Percentiles rank a stretch among this genome's conserved stretches.
These are phyloP conservation scores for Iselma pallidipennis DNA, from an alignment of 2,888 invertebrate species.

Conservation along the genomic window DNA sequence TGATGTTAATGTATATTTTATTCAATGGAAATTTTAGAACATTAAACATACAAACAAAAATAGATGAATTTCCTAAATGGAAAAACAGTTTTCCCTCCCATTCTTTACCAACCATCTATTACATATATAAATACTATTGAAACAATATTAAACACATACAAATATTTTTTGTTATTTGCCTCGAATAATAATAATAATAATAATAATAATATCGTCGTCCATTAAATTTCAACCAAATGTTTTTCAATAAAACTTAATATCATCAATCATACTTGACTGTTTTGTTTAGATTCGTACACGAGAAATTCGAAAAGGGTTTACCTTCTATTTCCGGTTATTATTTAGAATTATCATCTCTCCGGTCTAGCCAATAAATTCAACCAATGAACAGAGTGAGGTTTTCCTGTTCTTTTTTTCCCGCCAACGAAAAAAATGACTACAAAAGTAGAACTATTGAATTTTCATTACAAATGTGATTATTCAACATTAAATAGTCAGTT, in stretches of 20 bases:
- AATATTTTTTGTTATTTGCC: background rate
- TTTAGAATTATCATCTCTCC: background rate
- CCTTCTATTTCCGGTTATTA: background rate
- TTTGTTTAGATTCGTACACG: background rate
- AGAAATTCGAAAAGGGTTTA: background rate
- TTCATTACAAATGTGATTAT: background rate
- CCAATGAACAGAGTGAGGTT: background rate
- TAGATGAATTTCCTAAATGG: no score
- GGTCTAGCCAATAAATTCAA: no score
- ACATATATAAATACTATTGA: no score
- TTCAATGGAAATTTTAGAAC: no score
- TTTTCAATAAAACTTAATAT: background rate
- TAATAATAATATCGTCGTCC: no score
- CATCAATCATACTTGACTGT: background rate
- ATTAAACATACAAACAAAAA: no score
- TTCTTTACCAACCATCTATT: no score
- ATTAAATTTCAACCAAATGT: background rate
- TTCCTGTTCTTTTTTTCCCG: background rate
- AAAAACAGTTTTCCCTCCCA: no score
- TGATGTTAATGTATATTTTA: no score
- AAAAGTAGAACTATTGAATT: background rate
- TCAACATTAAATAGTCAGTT: background rate
- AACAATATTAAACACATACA: background rate
- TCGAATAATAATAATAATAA: no score
- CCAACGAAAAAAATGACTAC: background rate